Conservation (phyloP, 1,140 invertebrate genomes). For the Idris sp. region DNA sequence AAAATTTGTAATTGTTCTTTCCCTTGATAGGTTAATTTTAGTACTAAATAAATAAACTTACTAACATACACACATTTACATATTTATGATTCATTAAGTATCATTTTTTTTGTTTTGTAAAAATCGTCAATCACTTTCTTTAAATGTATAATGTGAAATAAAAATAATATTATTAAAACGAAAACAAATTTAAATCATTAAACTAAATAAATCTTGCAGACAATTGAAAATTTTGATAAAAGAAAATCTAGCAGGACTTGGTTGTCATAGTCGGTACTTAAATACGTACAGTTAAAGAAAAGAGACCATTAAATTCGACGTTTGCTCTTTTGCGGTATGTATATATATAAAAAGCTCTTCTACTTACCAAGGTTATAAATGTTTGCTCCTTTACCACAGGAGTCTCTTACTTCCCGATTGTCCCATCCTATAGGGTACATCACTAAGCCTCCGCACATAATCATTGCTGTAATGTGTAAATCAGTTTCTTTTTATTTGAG, state of each 20-base stretch:
- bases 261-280: constrained; percentile 43
- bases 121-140: too few species aligned
- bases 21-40: too few species aligned
- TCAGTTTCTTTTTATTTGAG: constrained; percentile 36
- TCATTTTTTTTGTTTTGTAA: too few species aligned
- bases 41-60: too few species aligned
- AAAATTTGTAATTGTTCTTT: too few species aligned
- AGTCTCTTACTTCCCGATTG: constrained; percentile 83
- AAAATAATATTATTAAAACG: too few species aligned
- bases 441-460: constrained; percentile 81
- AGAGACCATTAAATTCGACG: constrained; percentile 56
- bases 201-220: too few species aligned
- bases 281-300: constrained; percentile 44
- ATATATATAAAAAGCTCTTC: constrained; percentile 27
- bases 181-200: too few species aligned
- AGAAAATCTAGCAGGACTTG: constrained; percentile 18
- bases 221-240: constrained; percentile 37
- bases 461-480: constrained; percentile 79
- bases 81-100: too few species aligned
- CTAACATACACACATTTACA: too few species aligned
- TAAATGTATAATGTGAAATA: too few species aligned
- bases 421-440: constrained; percentile 86
- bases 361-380: constrained; percentile 83
- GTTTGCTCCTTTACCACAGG: constrained; percentile 81
- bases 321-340: constrained; percentile 32